Evolutionary conservation across 1,140 invertebrate species (phyloP).

Genomic region (Mercenaria mercenaria): DNA sequence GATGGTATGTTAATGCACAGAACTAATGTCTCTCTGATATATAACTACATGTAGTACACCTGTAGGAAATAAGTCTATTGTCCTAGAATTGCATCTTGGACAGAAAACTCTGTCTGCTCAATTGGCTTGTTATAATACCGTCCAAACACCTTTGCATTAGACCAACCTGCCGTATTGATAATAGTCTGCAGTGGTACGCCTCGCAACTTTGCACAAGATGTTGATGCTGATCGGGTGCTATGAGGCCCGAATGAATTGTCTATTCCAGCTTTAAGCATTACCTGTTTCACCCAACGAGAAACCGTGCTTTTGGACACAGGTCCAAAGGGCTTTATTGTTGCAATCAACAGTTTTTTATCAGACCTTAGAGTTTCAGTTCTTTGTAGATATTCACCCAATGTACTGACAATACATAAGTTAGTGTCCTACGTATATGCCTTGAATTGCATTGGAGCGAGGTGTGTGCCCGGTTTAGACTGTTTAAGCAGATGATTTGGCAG

Average conservation of each 20-base stretch:
- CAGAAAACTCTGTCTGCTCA: no score
- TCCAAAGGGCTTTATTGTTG: not conserved
- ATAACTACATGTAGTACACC: no score
- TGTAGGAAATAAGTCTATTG: no score
- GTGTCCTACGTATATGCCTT: not conserved
- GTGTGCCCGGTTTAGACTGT: slow-evolving; percentile 15
- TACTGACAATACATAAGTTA: not conserved
- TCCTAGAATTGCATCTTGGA: no score
- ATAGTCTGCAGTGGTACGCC: slow-evolving; percentile 7
- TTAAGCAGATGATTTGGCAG: not conserved
- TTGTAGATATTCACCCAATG: not conserved
- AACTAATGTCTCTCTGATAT: no score
- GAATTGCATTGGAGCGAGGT: not conserved
- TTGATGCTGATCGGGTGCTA: not conserved
- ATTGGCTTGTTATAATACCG: not conserved
- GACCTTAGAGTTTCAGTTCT: not conserved
- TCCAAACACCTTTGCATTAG: slow-evolving; percentile 13
- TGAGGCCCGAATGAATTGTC: not conserved
- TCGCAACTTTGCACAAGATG: not conserved
- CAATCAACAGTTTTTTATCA: not conserved
- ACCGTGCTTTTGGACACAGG: not conserved
- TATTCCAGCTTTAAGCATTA: slow-evolving; percentile 15
- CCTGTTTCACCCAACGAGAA: not conserved
- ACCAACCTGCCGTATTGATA: slow-evolving; percentile 22
- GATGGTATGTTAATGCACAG: no score